A percentile compares a stretch with the other conserved stretches of the same genome.
These are phyloP conservation scores for Oryzias celebensis DNA, from an alignment of 2,113 vertebrate species.

Conservation along the genomic window DNA sequence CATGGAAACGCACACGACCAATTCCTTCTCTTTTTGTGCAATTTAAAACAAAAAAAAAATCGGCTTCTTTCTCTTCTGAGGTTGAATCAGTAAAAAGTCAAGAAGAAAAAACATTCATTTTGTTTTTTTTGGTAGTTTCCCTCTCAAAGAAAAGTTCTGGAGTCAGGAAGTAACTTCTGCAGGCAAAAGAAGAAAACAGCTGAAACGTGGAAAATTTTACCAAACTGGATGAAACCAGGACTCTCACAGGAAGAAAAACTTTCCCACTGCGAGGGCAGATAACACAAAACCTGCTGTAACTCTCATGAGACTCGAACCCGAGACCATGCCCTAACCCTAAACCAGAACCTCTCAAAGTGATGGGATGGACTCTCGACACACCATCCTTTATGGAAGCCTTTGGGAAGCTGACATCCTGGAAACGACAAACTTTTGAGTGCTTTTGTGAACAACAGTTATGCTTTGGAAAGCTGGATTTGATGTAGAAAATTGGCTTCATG, in stretches of 20 bases:
- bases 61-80: too few relatives aligned
- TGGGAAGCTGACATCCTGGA: not conserved
- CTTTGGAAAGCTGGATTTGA: not conserved
- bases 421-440: not conserved
- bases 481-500: not conserved
- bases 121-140: too few relatives aligned
- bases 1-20: too few relatives aligned
- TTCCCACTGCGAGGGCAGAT: not conserved
- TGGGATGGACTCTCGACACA: not conserved
- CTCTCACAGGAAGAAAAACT: slow-evolving; percentile 42
- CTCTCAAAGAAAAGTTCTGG: too few relatives aligned
- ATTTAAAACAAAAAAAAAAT: too few relatives aligned
- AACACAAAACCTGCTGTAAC: not conserved
- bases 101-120: too few relatives aligned
- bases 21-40: too few relatives aligned
- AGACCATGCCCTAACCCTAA: not conserved
- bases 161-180: too few relatives aligned
- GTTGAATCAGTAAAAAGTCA: too few relatives aligned
- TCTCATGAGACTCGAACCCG: not conserved
- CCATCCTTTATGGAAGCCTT: not conserved
- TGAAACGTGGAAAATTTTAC: slow-evolving; percentile 12
- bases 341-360: not conserved
- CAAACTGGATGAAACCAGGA: slow-evolving; percentile 2
- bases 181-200: not conserved
- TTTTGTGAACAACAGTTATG: slow-evolving; percentile 5